Conservation (phyloP, 2,888 invertebrate genomes). For the Oxystoma pomonae region DNA sequence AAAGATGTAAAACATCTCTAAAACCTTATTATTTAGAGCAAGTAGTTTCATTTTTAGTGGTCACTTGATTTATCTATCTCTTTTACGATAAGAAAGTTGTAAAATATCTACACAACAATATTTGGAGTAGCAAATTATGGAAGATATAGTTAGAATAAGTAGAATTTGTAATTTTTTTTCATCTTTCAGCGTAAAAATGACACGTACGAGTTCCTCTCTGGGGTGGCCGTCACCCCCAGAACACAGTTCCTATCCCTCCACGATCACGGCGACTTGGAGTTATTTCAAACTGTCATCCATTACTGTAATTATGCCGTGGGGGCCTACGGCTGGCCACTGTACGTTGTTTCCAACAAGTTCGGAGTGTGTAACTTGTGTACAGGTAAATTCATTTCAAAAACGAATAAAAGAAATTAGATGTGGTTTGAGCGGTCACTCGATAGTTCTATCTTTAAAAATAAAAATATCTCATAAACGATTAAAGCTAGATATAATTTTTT, state of each 20-base stretch:
- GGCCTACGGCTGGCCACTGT: slow-evolving; percentile 88
- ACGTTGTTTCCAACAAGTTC: slow-evolving; percentile 65
- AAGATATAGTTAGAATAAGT: neutral
- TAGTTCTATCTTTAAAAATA: too few species aligned
- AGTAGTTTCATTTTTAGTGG: too few species aligned
- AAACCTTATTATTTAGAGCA: too few species aligned
- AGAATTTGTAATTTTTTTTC: slow-evolving; percentile 1
- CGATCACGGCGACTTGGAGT: slow-evolving; percentile 67
- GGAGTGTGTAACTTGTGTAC: slow-evolving; percentile 71
- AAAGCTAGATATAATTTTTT: too few species aligned
- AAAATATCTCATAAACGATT: too few species aligned
- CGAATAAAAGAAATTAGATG: too few species aligned
- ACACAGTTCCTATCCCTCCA: slow-evolving; percentile 78
- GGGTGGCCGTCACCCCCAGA: slow-evolving; percentile 75
- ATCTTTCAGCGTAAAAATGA: slow-evolving; percentile 66
- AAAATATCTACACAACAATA: too few species aligned
- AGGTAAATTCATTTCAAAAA: too few species aligned
- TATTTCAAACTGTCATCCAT: slow-evolving; percentile 70
- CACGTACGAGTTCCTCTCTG: slow-evolving; percentile 81
- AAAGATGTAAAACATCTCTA: too few species aligned
- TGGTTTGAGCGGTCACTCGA: too few species aligned
- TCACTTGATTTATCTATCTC: too few species aligned
- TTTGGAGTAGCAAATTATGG: neutral
- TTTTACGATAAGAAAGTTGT: too few species aligned
- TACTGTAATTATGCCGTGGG: slow-evolving; percentile 81